Evolutionary conservation across 2,888 invertebrate genomes (phyloP), one percentile per base, ranked within the genome.

Genomic region (Linnaemya vulpina): DNA sequence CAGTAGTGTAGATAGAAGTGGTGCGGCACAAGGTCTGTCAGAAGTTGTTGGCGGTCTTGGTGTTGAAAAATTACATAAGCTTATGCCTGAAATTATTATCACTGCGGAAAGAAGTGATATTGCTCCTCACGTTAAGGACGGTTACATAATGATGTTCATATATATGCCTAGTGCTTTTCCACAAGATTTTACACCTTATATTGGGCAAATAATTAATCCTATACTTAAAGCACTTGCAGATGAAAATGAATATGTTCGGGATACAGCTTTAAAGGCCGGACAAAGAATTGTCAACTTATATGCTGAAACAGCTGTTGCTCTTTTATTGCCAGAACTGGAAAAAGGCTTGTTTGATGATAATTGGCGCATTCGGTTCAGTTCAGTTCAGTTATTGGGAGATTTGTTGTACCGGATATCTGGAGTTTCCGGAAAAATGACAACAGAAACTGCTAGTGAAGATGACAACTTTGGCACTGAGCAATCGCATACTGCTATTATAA

Each of bases 111-210:
- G 98, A 83, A 95, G 96, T 0, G 98, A 98, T 92, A 97, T 98
- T 89, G 97, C 98, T 8, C 97, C 99, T 0, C 98, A 98, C 93
- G 99, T 99, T 1, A 97, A 99, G 90, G 99, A 99, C 93, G 99
- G 99, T 58, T 99, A 99, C 93, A 98, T 99, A 86, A 98, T 99
- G 98, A 98, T 99, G 98, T 99, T 99, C 93, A 99, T 99, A 90
- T 99, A 99, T 93, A 97, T 99, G 96, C 99, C 99, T 3, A 96
- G 96, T 84, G 98, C 98, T 13, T 99, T 99, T 93, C 98, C 97
- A 8, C 95, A 96, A 87, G 97, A 98, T 91, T 99, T 99, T 93
- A 96, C 97, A 1, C 97, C 97, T 0, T 99, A 99, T 93, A 97
- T 99, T 90, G 97, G 98, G 0, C 97, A 97, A 91, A 99, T 99